These are phyloP conservation scores for Steinernema hermaphroditum DNA, from an alignment of 2,888 invertebrate species.

Conservation along the genomic window DNA sequence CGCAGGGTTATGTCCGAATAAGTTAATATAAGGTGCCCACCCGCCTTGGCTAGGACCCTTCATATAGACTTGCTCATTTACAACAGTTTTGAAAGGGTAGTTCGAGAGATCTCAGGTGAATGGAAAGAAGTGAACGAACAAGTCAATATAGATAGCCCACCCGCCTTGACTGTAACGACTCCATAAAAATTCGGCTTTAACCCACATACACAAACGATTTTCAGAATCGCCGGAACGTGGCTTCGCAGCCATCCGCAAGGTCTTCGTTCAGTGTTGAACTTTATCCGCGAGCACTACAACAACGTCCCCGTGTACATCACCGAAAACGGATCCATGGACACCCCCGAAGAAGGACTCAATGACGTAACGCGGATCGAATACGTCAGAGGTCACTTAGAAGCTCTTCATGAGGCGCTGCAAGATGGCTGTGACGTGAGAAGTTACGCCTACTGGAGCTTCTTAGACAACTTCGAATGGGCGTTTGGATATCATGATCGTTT, in stretches of 20 bases:
- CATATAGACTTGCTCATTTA: too few species aligned
- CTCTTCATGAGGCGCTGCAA: conserved; percentile 29
- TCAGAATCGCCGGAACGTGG: conserved; percentile 21
- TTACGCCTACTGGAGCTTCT: conserved; percentile 78
- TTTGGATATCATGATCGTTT: conserved; percentile 75
- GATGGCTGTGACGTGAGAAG: conserved; percentile 69
- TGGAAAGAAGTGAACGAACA: too few species aligned
- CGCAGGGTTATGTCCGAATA: too few species aligned
- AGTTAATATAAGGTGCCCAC: too few species aligned
- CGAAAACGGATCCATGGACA: conserved; percentile 37
- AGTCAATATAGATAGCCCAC: too few species aligned
- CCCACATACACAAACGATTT: too few species aligned
- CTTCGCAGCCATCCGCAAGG: conserved; percentile 70
- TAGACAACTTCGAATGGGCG: conserved; percentile 82
- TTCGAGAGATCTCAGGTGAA: too few species aligned
- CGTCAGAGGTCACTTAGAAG: conserved; percentile 34
- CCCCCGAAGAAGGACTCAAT: conserved; percentile 33
- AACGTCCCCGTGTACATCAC: conserved; percentile 69
- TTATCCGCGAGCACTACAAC: conserved; percentile 72
- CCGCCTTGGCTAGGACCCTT: too few species aligned
- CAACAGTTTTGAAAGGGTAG: too few species aligned
- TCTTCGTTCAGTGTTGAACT: conserved; percentile 72
- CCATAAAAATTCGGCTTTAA: too few species aligned
- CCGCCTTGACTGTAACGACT: too few species aligned
- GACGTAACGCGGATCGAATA: conserved; percentile 36